Percentiles rank a stretch among this genome's conserved stretches.
Evolutionary conservation across 1,140 invertebrate genomes (phyloP).

Genomic region (Hylaeus anthracinus): DNA sequence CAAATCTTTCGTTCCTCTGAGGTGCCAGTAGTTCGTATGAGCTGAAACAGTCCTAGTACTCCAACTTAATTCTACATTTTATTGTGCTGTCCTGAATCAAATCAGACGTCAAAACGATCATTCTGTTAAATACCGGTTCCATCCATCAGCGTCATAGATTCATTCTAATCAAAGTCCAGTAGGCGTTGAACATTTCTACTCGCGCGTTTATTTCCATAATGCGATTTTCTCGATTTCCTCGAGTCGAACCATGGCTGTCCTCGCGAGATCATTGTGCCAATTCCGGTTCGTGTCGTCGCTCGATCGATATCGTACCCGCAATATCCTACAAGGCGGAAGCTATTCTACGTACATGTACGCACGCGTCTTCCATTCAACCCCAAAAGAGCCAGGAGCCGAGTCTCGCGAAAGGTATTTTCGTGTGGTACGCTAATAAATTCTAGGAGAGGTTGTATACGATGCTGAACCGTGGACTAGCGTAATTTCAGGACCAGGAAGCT

Average conservation of each 20-base stretch:
- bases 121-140: no score
- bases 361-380: slow-evolving; percentile 37
- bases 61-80: no score
- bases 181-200: no score
- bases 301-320: slow-evolving; percentile 49
- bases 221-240: no score
- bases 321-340: slow-evolving; percentile 38
- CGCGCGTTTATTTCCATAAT: no score
- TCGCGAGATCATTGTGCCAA: slow-evolving; percentile 44
- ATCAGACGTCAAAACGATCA: no score
- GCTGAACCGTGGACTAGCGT: background rate
- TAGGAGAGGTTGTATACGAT: slow-evolving; percentile 9
- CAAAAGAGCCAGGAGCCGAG: slow-evolving; percentile 35
- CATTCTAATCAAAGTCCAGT: no score
- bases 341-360: slow-evolving; percentile 28
- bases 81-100: no score
- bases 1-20: no score
- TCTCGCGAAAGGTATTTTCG: slow-evolving; percentile 20
- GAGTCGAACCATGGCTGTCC: slow-evolving; percentile 37
- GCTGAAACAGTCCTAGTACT: no score
- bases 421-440: slow-evolving; percentile 31
- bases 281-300: slow-evolving; percentile 23
- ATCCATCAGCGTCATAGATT: no score
- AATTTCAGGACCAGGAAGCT: slow-evolving; percentile 23
- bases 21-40: no score